phyloP scores from a whole-genome alignment of 2,888 invertebrate genomes.

The Eledona agricola region DNA sequence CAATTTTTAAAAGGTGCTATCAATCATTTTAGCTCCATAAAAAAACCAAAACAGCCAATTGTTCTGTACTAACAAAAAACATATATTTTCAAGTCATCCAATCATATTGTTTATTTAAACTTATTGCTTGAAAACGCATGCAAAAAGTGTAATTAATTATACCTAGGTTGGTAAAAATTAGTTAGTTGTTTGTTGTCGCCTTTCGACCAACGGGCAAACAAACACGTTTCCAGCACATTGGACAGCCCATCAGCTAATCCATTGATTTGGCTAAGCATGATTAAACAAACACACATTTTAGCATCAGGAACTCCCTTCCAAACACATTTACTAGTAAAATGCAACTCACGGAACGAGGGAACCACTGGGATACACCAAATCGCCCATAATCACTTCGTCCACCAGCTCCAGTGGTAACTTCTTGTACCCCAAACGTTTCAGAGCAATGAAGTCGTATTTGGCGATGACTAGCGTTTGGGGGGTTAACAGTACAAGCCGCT shows the following conservation, averaged over 20 bases:
- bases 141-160: slow-evolving; percentile 39
- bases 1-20: no score
- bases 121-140: slow-evolving; percentile 1
- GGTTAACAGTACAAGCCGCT: slow-evolving; percentile 78
- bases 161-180: slow-evolving; percentile 70
- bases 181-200: slow-evolving; percentile 58
- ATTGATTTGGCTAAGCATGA: slow-evolving; percentile 69
- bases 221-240: slow-evolving; percentile 73
- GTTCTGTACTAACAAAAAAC: no score
- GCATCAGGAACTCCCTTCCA: slow-evolving; percentile 1
- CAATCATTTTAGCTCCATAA: no score
- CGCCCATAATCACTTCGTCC: slow-evolving; percentile 78
- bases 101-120: no score
- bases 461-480: slow-evolving; percentile 77
- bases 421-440: slow-evolving; percentile 76
- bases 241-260: slow-evolving; percentile 77
- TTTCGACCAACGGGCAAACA: slow-evolving; percentile 70
- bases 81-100: no score
- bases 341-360: slow-evolving; percentile 85
- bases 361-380: slow-evolving; percentile 81
- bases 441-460: slow-evolving; percentile 87
- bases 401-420: slow-evolving; percentile 74
- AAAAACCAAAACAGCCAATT: no score
- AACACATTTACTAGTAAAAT: slow-evolving; percentile 9
- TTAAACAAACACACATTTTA: no score